Conservation (phyloP, 2,888 invertebrate species). For the Hyles lineata region DNA sequence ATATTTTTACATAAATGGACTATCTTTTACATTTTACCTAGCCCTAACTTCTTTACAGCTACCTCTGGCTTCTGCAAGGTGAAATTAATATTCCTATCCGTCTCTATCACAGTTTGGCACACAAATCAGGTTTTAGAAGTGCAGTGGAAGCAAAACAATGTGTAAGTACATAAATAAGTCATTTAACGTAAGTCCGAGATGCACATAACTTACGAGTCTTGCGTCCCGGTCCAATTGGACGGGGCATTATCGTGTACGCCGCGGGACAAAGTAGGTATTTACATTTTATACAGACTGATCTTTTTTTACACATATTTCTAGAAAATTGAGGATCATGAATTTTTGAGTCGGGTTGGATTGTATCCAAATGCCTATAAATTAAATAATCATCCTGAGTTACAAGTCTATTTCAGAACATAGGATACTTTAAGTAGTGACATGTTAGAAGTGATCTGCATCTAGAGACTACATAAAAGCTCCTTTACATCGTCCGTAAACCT, state of each 20-base stretch:
- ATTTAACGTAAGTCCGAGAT: slow-evolving; percentile 20
- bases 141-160: slow-evolving; percentile 10
- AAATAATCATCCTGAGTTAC: neutral
- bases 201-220: slow-evolving; percentile 24
- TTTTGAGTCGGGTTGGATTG: no score
- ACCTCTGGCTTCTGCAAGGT: neutral
- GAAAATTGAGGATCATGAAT: neutral
- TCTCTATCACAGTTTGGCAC: neutral
- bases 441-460: no score
- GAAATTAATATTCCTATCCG: neutral
- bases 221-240: slow-evolving; percentile 25
- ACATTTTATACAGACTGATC: slow-evolving; percentile 19
- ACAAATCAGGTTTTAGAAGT: slow-evolving; percentile 7
- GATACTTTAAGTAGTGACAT: no score
- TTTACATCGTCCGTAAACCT: no score
- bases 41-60: no score
- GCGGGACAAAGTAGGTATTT: slow-evolving; percentile 27
- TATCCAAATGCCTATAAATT: neutral
- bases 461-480: no score
- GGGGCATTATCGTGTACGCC: slow-evolving; percentile 22
- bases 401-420: no score
- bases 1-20: no score
- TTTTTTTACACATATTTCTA: neutral
- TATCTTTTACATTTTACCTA: no score
- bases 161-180: slow-evolving; percentile 22